Base-by-base conservation (phyloP, 2,797 vertebrate species). In the Apodemus agrarius region DNA sequence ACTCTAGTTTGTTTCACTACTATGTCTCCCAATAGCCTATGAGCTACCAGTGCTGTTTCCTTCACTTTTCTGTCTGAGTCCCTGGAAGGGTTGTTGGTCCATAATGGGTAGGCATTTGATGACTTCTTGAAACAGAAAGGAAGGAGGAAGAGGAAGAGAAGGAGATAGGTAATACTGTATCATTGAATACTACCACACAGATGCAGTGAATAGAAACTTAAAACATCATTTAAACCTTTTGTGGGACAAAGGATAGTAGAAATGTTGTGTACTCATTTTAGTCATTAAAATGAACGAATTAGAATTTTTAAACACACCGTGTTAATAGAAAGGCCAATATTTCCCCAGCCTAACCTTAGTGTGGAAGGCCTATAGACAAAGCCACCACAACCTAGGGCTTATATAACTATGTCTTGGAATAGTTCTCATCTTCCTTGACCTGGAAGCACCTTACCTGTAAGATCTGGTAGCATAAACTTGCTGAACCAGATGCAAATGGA, bases 401-500 rank as follows among this genome's bases (percentile, higher is more conserved):
- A 90, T 16, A 29, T 87, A 96, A 95, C 37, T 31, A 88, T 67
- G 21, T 52, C 96, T 97, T 78, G 21, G 54, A 96, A 96, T 82
- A 49, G 24, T 88, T 59, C 82, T 54, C 61, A n/a, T 46, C 82
- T 81, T 82, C 54, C 24, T 29, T 91, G 87, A 89, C 81, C 93
- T 63, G 74, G 85, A 92, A 97, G 95, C 90, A 24, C 82, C 90
- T 95, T 97, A 97, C 98, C 97, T 97, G 95, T 94, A 92, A 98
- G 93, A 46, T 96, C 97, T 95, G 95, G 57, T 74, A 75, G 96
- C 91, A 59, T 80, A 93, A 97, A 92, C 95, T 97, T 97, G 97
- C 95, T 97, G 97, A 97, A 93, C 79, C 98, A 98, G 98, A 97
- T 97, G 98, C 94, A 97, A 97, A 97, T 96, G 65, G 96, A 98